Conservation (phyloP, 2,797 vertebrate genomes). For the Silurus lanzhouensis region DNA sequence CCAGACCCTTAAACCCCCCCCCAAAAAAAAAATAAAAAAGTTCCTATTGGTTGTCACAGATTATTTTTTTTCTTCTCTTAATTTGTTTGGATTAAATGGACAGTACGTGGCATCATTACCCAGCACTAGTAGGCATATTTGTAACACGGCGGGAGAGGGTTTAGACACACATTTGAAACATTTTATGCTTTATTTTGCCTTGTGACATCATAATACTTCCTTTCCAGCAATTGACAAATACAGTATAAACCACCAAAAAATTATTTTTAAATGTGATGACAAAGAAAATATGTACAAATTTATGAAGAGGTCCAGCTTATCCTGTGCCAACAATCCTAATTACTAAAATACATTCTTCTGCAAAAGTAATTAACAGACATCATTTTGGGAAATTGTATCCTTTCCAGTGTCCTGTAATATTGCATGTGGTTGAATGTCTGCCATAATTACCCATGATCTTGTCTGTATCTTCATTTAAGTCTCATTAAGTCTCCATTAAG, state of each 20-base stretch:
- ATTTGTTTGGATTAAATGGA: slow-evolving; percentile 17
- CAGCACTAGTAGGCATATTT: slow-evolving; percentile 26
- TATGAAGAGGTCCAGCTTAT: too few species aligned
- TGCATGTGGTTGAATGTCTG: neutral
- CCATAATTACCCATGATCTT: neutral
- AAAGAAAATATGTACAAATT: too few species aligned
- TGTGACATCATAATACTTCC: neutral
- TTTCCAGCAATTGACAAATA: neutral
- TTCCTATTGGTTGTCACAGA: slow-evolving; percentile 4
- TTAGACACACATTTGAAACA: neutral
- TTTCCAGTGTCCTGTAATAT: neutral
- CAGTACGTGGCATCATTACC: slow-evolving; percentile 4
- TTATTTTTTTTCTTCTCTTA: slow-evolving; percentile 20
- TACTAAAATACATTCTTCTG: too few species aligned
- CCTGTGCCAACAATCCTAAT: too few species aligned
- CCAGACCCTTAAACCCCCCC: slow-evolving; percentile 42
- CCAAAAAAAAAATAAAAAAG: neutral
- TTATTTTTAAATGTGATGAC: too few species aligned
- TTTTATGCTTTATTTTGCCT: neutral
- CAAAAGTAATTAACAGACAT: too few species aligned
- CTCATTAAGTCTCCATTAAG: too few species aligned
- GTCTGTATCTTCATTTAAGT: too few species aligned
- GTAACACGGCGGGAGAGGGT: neutral
- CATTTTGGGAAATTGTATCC: neutral
- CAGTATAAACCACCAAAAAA: neutral